A percentile compares a stretch with the other conserved stretches of the same genome.
Conservation (phyloP, 2,888 invertebrate genomes). For the Liopterus haemorrhoidalis region DNA sequence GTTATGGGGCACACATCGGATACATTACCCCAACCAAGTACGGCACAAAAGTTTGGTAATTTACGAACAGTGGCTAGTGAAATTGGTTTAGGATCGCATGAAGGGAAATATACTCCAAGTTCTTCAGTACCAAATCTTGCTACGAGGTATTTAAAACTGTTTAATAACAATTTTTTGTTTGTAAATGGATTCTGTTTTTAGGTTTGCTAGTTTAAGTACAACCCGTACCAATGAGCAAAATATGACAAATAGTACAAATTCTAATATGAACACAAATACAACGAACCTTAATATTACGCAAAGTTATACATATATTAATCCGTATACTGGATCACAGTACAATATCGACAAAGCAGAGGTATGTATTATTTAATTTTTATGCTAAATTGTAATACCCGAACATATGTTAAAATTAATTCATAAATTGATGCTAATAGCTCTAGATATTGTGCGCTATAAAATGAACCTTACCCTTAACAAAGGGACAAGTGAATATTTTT, state of each 20-base stretch:
- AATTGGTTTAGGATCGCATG: constrained; percentile 68
- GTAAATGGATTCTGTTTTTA: constrained; percentile 34
- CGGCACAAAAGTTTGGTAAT: constrained; percentile 67
- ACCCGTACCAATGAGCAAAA: constrained; percentile 32
- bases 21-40: constrained; percentile 34
- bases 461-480: too few species aligned
- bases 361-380: constrained; percentile 27
- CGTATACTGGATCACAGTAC: constrained; percentile 50
- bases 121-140: constrained; percentile 57
- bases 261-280: constrained; percentile 3
- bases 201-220: constrained; percentile 61
- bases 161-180: constrained; percentile 3
- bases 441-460: too few species aligned
- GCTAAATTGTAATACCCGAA: neutral
- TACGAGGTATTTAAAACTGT: constrained; percentile 45
- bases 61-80: constrained; percentile 59
- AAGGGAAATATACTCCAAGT: constrained; percentile 76
- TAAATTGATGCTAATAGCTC: neutral
- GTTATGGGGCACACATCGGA: constrained; percentile 12
- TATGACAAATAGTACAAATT: constrained; percentile 41
- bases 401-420: neutral
- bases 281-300: constrained; percentile 45
- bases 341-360: constrained; percentile 49
- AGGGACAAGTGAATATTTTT: too few species aligned
- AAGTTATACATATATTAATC: constrained; percentile 52